phyloP scores from a whole-genome alignment of 2,888 invertebrate genomes.

The Bellardia bayeri region DNA sequence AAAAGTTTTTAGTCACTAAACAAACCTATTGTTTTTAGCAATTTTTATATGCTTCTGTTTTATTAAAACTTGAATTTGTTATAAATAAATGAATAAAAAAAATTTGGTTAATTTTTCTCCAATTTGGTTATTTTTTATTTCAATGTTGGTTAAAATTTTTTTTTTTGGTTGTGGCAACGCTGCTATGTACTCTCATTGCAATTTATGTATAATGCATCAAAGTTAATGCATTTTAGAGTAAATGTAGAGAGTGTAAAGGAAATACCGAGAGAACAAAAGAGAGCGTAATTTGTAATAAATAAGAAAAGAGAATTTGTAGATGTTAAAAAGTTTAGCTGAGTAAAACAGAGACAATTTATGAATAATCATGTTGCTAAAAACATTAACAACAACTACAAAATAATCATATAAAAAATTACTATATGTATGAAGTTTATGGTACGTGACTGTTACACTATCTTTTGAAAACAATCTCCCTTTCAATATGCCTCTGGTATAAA shows the following conservation, averaged over 20 bases:
- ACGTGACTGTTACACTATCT: slow-evolving; percentile 58
- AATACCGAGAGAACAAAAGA: slow-evolving; percentile 23
- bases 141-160: too few relatives aligned
- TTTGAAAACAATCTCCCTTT: slow-evolving; percentile 31
- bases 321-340: background rate
- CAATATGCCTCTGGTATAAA: background rate
- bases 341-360: background rate
- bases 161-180: too few relatives aligned
- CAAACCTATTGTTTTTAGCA: too few relatives aligned
- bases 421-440: slow-evolving; percentile 7
- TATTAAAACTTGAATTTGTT: too few relatives aligned
- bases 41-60: too few relatives aligned
- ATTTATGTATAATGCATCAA: slow-evolving; percentile 12
- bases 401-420: slow-evolving; percentile 15
- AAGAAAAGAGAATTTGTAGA: background rate
- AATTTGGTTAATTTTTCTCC: too few relatives aligned
- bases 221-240: background rate
- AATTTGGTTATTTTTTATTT: too few relatives aligned
- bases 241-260: background rate
- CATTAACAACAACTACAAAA: slow-evolving; percentile 8
- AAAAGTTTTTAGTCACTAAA: too few relatives aligned
- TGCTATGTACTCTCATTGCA: too few relatives aligned
- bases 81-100: too few relatives aligned
- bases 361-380: slow-evolving; percentile 28
- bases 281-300: background rate